Percentiles rank a stretch among this genome's conserved stretches.
Conservation (phyloP, 2,888 invertebrate species). For the Frankliniella fusca region DNA sequence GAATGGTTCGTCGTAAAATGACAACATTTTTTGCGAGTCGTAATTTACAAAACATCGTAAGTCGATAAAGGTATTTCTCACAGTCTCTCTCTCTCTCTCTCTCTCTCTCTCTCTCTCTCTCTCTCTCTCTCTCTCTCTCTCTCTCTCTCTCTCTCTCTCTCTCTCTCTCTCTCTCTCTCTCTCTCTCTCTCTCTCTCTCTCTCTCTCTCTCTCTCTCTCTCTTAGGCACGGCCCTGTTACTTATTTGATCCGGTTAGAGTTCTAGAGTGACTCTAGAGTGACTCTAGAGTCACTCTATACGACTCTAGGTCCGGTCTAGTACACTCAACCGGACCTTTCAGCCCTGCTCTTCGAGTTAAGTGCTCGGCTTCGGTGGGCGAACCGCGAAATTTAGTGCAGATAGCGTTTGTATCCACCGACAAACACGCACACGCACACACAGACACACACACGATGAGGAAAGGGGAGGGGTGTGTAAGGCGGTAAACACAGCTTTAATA, state of each 20-base stretch:
- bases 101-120: not conserved
- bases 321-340: too few relatives aligned
- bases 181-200: not conserved
- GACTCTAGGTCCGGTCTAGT: too few relatives aligned
- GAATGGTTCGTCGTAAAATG: too few relatives aligned
- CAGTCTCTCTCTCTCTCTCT: too few relatives aligned
- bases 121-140: not conserved
- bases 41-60: too few relatives aligned
- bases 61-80: too few relatives aligned
- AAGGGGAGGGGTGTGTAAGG: not conserved
- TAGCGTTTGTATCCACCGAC: not conserved
- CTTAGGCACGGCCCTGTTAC: not conserved
- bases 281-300: too few relatives aligned
- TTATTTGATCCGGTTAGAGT: not conserved
- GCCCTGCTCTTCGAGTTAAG: not conserved
- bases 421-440: too few relatives aligned
- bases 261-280: not conserved
- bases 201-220: not conserved
- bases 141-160: not conserved
- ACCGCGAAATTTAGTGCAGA: conserved; percentile 12
- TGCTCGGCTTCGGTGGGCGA: not conserved
- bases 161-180: not conserved
- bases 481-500: conserved; percentile 25
- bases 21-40: too few relatives aligned
- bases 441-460: too few relatives aligned